Percentiles rank a stretch among this genome's conserved stretches.
Evolutionary conservation across 2,113 vertebrate species (phyloP).

Genomic region (Macrotus californicus): DNA sequence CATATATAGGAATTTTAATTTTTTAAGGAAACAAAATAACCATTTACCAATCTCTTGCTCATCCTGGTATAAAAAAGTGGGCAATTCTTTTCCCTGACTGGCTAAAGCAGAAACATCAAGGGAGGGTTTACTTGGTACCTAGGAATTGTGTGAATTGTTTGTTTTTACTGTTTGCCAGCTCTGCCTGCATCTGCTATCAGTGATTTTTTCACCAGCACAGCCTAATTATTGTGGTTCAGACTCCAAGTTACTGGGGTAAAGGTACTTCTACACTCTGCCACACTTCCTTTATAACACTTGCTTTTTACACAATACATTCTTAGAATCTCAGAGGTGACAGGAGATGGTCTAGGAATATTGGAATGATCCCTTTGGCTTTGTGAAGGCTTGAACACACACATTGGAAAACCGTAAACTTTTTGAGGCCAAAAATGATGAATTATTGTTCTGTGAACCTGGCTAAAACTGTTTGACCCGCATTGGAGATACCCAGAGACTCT

Average conservation of each 20-base stretch:
- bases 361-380: background rate
- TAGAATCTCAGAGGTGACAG: background rate
- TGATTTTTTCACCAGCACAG: conserved; percentile 8
- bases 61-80: background rate
- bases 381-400: background rate
- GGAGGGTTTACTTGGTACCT: background rate
- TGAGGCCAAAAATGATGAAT: background rate
- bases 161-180: conserved; percentile 9
- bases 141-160: background rate
- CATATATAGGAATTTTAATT: conserved; percentile 28
- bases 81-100: background rate
- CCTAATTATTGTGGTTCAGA: background rate
- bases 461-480: too few species aligned
- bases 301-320: background rate
- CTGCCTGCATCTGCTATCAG: background rate
- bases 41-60: background rate
- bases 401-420: conserved; percentile 3
- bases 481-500: too few species aligned
- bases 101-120: background rate
- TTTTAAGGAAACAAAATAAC: conserved; percentile 21
- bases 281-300: background rate
- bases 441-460: background rate
- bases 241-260: background rate
- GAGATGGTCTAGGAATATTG: background rate
- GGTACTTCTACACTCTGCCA: background rate